Base-by-base conservation (phyloP, 2,888 invertebrate species). In the Nudaria mundana region DNA sequence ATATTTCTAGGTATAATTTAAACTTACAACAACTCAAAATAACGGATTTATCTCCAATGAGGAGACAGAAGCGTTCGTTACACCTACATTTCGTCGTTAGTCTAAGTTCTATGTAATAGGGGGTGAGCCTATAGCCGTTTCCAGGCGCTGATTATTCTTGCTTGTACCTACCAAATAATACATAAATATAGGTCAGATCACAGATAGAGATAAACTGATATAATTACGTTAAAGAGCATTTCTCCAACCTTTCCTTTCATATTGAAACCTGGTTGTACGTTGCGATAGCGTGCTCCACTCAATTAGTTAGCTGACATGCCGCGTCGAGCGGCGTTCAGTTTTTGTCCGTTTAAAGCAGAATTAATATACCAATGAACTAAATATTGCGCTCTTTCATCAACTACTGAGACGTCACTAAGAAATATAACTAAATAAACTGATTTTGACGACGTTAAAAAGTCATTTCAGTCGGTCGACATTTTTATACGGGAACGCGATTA, bases 291-390 rank as follows among this genome's bases (percentile, higher is more conserved):
- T 86, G 86, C 76, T 73, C 69, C 64, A 63, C 71, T 79, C 86
- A 84, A 87, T 87, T 86, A 87, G 78, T 59, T n/a, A 63, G 56
- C 72, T 73, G 81, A 81, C 81, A 79, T 79, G 81, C 72, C 63
- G 76, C 50, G 65, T 65, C 71, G 66, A 62, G 71, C 67, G 70
- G 71, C 71, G 67, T 68, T 71, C 70, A 71, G 75, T 82, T 85
- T 85, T 85, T 84, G 77, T 78, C 58, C 75, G 67, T 71, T 76
- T 72, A 74, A 71, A 76, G 65, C 67, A 48, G 70, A 71, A 77
- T 81, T 80, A 81, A 76, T 80, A 77, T 72, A 73, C 76, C 76
- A 70, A 76, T 76, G 74, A 66, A 77, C 72, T 71, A 72, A 78
- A 73, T 71, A 69, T 71, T 67, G 57, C 65, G 68, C 60, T 71